Percentiles rank a stretch among this genome's conserved stretches.
These are phyloP conservation scores for Limanda limanda DNA, from an alignment of 2,113 vertebrate species.

Conservation along the genomic window DNA sequence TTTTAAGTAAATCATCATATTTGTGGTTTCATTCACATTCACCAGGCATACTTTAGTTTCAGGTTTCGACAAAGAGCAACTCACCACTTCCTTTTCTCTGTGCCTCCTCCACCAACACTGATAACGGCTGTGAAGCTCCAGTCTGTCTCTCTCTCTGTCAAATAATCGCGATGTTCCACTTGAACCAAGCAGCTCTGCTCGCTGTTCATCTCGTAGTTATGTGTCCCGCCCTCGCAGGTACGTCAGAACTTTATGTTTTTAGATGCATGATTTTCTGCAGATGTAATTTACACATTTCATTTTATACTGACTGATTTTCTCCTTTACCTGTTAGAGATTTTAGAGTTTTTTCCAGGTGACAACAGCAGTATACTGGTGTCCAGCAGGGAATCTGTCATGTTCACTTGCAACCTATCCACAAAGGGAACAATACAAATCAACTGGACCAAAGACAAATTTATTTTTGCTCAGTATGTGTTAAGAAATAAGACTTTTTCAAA, in stretches of 20 bases:
- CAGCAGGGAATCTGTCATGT: neutral
- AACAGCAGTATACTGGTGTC: neutral
- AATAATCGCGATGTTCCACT: conserved; percentile 20
- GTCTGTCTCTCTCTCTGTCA: neutral
- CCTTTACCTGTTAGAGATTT: accelerated
- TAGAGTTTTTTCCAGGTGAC: accelerated
- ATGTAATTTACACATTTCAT: neutral
- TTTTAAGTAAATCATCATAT: no score
- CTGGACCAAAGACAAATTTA: neutral
- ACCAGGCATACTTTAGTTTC: no score
- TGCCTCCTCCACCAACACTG: neutral
- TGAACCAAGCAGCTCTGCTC: conserved; percentile 33
- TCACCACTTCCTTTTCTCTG: conserved; percentile 21
- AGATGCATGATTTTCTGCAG: neutral
- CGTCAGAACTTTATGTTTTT: conserved; percentile 1
- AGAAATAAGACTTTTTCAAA: accelerated
- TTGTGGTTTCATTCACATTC: no score
- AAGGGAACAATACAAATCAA: accelerated
- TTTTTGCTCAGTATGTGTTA: accelerated
- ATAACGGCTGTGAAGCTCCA: neutral
- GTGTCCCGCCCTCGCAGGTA: conserved; percentile 39
- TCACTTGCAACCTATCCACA: conserved; percentile 15
- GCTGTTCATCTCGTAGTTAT: neutral
- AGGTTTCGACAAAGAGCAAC: no score
- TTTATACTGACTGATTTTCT: neutral